Base-by-base conservation (phyloP, 2,888 invertebrate genomes). In the Vandiemenella viatica region DNA sequence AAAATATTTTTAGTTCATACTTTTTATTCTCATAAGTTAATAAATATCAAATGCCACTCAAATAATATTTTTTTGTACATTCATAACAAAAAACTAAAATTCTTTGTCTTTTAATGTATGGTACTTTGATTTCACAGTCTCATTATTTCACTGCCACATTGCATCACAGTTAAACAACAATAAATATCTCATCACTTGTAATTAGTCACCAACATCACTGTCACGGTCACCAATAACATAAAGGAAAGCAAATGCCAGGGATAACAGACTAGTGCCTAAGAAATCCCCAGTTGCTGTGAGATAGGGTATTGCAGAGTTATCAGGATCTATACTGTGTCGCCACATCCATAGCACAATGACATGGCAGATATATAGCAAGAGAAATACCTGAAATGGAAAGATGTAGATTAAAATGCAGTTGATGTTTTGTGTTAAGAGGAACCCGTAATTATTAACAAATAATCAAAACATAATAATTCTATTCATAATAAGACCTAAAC, bases 301-400 rank as follows among this genome's bases (percentile, higher is more conserved):
- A 64, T 90, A 89, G 42, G 90, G 90, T 63, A 91, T 90, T 48
- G 89, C 87, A 5, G 85, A 85, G 64, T 87, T 90, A 65, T 91
- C 91, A 21, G 90, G 91, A 64, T 91, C 89, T 62, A 85, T 79
- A 40, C 80, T 80, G 54, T 75, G 65, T 50, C 71, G 74, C 91
- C 91, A 91, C 80, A 89, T 83, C 72, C 79, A 80, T 46, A 80
- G 70, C 38, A 89, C 83, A 75, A 90, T 77, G 58, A 85, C 76
- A 66, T 85, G 83, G 60, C 87, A 85, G 49, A 86, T 77, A 60
- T 80, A 82, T 53, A 91, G 68, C 55, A 90, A 72, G 45, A 87
- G 63, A 55, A 80, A 71, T 49, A 83, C 81, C 70, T 72, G 57
- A 20, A 56, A 55, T 17, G 18, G 20, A 21, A 51, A 18, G 8